These are phyloP conservation scores for Clarias laeviceps DNA, from an alignment of 2,797 vertebrate species.

Conservation along the genomic window DNA sequence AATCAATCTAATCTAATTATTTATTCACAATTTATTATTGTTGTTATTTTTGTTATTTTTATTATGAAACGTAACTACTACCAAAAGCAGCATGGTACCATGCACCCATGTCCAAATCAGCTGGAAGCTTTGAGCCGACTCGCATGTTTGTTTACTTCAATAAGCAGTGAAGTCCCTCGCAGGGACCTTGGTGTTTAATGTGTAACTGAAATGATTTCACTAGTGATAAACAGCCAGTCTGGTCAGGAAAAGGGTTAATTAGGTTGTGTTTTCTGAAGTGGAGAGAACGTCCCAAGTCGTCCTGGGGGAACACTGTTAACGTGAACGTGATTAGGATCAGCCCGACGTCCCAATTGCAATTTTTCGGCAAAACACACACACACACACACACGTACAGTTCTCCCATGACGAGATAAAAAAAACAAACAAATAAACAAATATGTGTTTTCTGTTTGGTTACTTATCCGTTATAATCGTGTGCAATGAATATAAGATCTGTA, in stretches of 20 bases:
- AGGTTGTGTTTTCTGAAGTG: background rate
- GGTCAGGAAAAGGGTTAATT: background rate
- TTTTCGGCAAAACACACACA: background rate
- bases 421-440: background rate
- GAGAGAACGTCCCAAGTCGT: background rate
- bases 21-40: background rate
- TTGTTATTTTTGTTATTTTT: background rate
- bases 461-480: background rate
- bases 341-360: background rate
- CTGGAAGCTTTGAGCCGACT: background rate
- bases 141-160: slow-evolving; percentile 2
- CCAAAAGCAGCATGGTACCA: background rate
- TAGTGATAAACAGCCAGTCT: background rate
- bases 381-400: background rate
- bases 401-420: background rate
- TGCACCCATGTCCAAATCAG: background rate
- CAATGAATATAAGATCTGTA: background rate
- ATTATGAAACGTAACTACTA: background rate
- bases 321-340: background rate
- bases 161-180: background rate
- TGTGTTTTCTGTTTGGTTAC: background rate
- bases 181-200: background rate
- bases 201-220: background rate
- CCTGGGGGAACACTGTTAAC: background rate
- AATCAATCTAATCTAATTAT: background rate